A percentile compares a stretch with the other conserved stretches of the same genome.
Conservation (phyloP, 2,113 vertebrate genomes). For the Ellobius talpinus region DNA sequence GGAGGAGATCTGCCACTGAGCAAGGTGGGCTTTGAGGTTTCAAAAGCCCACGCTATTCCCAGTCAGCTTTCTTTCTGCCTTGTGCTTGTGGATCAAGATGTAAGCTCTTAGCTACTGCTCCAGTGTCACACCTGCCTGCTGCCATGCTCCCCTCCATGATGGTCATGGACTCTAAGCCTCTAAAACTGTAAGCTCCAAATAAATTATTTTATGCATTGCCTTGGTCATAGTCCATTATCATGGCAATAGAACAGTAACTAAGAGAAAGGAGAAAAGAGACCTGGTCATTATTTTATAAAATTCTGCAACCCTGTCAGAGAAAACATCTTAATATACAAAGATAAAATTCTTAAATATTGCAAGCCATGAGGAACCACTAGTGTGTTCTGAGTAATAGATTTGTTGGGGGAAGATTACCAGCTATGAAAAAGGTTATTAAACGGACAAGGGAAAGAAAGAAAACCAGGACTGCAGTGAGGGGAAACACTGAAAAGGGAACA, state of each 20-base stretch:
- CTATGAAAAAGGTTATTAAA: neutral
- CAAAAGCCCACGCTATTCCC: neutral
- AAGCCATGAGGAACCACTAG: neutral
- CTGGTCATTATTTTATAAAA: conserved; percentile 8
- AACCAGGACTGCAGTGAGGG: neutral
- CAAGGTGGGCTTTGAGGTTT: neutral
- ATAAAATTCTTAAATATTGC: neutral
- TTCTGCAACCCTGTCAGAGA: neutral
- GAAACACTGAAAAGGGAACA: neutral
- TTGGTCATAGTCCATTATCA: neutral
- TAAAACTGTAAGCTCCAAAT: neutral
- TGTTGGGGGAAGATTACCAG: neutral
- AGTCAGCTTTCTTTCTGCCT: neutral
- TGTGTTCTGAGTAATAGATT: conserved; percentile 9
- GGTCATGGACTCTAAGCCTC: neutral
- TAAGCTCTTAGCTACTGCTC: neutral
- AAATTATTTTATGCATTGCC: neutral
- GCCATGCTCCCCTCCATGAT: no score
- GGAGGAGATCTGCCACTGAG: neutral
- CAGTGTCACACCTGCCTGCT: neutral
- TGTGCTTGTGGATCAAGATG: neutral
- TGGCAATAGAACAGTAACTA: neutral
- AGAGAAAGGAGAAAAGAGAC: neutral
- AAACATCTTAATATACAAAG: neutral
- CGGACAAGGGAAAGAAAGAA: neutral